These are phyloP conservation scores for Pluvianellus socialis DNA, from an alignment of 2,113 vertebrate genomes.

Conservation along the genomic window DNA sequence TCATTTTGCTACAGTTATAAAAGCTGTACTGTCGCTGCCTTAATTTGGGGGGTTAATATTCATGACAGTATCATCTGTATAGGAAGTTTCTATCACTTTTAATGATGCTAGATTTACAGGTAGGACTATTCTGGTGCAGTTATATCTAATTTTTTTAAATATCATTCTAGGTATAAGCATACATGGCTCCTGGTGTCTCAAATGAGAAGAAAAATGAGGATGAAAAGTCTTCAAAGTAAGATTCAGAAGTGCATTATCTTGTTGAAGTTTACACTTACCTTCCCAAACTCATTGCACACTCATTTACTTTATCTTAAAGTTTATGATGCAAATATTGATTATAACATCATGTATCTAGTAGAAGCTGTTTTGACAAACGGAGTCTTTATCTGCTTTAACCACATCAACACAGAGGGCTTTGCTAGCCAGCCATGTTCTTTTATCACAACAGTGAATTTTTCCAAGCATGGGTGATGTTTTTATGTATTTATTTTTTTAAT, in stretches of 20 bases:
- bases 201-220: slow-evolving; percentile 24
- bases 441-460: not conserved
- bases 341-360: not conserved
- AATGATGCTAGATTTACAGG: not conserved
- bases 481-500: not conserved
- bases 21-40: not conserved
- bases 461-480: not conserved
- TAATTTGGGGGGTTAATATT: not conserved
- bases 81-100: not conserved
- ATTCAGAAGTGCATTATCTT: not conserved
- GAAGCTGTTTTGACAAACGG: not conserved
- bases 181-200: slow-evolving; percentile 49
- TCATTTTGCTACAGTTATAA: not conserved
- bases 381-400: not conserved
- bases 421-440: not conserved
- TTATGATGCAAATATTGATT: not conserved
- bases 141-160: not conserved
- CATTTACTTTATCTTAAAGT: not conserved
- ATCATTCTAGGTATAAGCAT: not conserved
- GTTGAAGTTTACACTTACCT: not conserved
- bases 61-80: not conserved
- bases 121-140: not conserved
- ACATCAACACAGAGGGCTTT: not conserved
- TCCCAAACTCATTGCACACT: not conserved
- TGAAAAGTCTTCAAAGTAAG: slow-evolving; percentile 66